These are phyloP conservation scores for Passer domesticus DNA, from an alignment of 2,113 vertebrate genomes.

Conservation along the genomic window DNA sequence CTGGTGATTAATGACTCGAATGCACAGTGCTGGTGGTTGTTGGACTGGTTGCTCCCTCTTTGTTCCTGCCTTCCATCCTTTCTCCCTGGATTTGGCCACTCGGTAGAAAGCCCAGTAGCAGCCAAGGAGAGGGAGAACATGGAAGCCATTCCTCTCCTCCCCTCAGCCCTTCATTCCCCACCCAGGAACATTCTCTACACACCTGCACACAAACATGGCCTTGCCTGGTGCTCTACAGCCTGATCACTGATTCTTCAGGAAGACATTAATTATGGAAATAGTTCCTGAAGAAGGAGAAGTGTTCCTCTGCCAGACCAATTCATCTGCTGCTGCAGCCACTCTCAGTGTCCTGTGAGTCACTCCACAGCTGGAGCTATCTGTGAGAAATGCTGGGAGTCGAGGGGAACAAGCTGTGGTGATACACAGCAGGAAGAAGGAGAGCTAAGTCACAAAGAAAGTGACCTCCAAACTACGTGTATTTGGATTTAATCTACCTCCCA, in stretches of 20 bases:
- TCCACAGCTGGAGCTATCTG: neutral
- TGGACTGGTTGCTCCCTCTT: neutral
- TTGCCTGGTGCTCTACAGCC: neutral
- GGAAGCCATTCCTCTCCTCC: neutral
- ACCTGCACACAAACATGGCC: accelerated
- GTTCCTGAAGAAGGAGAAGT: neutral
- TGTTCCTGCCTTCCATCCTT: neutral
- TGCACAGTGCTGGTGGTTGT: neutral
- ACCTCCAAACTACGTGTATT: neutral
- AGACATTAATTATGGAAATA: neutral
- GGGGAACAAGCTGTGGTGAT: neutral
- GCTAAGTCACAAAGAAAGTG: neutral
- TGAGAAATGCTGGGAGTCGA: neutral
- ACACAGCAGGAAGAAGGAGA: neutral
- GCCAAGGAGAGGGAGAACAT: neutral
- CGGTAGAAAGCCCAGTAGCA: neutral
- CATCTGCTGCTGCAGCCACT: neutral
- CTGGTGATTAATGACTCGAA: neutral
- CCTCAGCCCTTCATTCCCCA: neutral
- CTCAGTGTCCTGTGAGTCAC: neutral
- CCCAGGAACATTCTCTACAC: neutral
- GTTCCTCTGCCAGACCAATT: neutral
- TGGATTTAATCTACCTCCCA: neutral
- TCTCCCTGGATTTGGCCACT: neutral
- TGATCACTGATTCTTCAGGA: neutral